These are phyloP conservation scores for Chloropsis hardwickii DNA, from an alignment of 2,113 vertebrate species.

Conservation along the genomic window DNA sequence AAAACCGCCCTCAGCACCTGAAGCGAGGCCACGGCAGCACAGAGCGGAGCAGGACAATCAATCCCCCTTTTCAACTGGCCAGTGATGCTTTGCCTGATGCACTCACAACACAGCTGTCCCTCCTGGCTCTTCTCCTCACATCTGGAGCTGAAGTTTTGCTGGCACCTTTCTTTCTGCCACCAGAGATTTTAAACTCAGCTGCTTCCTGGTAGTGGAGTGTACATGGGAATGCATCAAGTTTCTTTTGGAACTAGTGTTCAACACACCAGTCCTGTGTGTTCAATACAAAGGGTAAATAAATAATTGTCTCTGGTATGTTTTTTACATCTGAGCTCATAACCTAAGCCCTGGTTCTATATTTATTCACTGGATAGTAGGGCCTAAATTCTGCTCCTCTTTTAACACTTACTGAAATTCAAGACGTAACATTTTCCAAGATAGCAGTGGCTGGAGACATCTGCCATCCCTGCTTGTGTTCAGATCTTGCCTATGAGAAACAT, in stretches of 20 bases:
- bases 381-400: not conserved
- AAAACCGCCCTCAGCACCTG: not conserved
- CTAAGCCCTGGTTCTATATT: not conserved
- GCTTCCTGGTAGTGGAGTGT: not conserved
- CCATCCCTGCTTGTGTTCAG: not conserved
- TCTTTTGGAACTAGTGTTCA: not conserved
- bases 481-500: not conserved
- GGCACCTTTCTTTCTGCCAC: not conserved
- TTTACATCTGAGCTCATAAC: not conserved
- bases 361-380: not conserved
- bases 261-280: not conserved
- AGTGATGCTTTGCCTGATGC: not conserved
- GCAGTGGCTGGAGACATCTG: not conserved
- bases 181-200: not conserved
- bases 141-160: not conserved
- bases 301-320: not conserved
- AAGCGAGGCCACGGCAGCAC: fast-evolving
- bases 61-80: not conserved
- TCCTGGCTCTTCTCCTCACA: not conserved
- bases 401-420: not conserved
- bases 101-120: not conserved
- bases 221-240: not conserved
- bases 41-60: not conserved
- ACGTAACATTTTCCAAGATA: not conserved
- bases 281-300: not conserved